Evolutionary conservation across 2,797 vertebrate genomes (phyloP), one percentile per base, ranked within the genome.

Genomic region (Carcharodon carcharias): DNA sequence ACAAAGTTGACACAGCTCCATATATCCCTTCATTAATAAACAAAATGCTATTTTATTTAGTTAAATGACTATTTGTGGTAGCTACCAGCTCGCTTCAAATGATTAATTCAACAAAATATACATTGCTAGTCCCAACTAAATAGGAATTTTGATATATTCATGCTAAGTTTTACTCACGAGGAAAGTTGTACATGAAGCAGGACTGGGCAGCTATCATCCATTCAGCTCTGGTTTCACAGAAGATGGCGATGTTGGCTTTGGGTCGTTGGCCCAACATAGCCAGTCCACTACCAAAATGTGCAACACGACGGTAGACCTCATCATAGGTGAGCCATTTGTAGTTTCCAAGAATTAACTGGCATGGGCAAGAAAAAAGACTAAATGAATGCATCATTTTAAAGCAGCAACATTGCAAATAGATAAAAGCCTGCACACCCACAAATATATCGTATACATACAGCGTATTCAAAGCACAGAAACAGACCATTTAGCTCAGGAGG

Each of bases 151-250:
- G 82, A 14, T 91, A 80, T 77, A 56, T 14, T 14, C 1, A 56
- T 28, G 56, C 14, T 23, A 58, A 26, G 40, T 12, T 73, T 35
- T 96, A 98, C 99, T 97, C 97, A 99, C 99, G 97, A 96, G 98
- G 98, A 97, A 99, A 99, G 97, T 99, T 99, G 97, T 98, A 97
- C 98, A 99, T 99, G 96, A 99, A 99, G 97, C 99, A 99, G 71
- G 99, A 98, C 97, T 99, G 98, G 0, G 99, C 99, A 0, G 98
- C 97, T 6, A 99, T 98, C 96, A 99, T 98, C 99, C 99, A 99
- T 97, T 99, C 99, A 0, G 98, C 98, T 96, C 99, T 97, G 0
- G 99, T 99, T 98, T 99, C 99, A 96, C 99, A 99, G 97, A 99
- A 99, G 97, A 99, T 98, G 96, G 99, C 99, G 1, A 99, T 99